Evolutionary conservation across 2,888 invertebrate genomes (phyloP), one percentile per base, ranked within the genome.

Genomic region (Eilema depressum): DNA sequence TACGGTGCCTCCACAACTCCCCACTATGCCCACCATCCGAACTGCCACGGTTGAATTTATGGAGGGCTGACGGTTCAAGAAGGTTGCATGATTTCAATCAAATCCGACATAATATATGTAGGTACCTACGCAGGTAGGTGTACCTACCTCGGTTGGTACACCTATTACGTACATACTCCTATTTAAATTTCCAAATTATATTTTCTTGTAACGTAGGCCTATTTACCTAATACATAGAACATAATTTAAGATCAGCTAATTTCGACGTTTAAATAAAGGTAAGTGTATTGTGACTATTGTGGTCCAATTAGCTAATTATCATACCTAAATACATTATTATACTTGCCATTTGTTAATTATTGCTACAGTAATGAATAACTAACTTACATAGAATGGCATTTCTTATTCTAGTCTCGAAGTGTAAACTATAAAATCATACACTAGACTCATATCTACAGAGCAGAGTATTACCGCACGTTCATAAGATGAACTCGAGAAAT

Each of bases 401-500:
- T n/a, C 8, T 8, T n/a, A 53, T 53, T 53, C n/a, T n/a, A n/a
- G 10, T 5, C 53, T 53, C n/a, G n/a, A 53, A 53, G 53, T 53
- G 53, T n/a, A n/a, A 53, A 53, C 53, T n/a, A 10, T 20, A 53
- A 53, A 53, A 53, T 47, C 47, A 53, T 53, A 53, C 10, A 53
- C 53, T 53, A 20, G 10, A 53, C 20, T 2, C 7, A 20, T n/a
- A 53, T 53, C 53, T 53, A n/a, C 53, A 53, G 20, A 53, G 53
- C 53, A 53, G 20, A 53, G 53, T 53, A 53, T 5, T 25, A 60
- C 41, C 11, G 63, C 26, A 47, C 28, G 20, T 33, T 17, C 81
- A 84, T 84, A 79, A 89, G 86, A 90, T 92, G 93, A 94, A 93
- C 93, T 93, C 90, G 79, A 85, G 82, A 85, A 89, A 88, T 89